phyloP scores from a whole-genome alignment of 1,140 invertebrate genomes.

The Aphidius ervi region DNA sequence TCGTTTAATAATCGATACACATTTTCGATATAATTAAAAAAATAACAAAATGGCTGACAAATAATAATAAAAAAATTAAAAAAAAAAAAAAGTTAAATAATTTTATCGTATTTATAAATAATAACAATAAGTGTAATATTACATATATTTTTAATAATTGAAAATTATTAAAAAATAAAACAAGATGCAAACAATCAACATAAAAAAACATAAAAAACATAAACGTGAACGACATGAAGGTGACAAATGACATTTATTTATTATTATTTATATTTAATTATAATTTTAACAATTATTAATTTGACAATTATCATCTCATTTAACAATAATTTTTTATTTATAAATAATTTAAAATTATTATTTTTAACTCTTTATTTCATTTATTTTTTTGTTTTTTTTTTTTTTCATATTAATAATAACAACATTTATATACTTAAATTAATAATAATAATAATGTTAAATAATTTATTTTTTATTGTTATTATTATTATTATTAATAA shows the following conservation, averaged over 20 bases:
- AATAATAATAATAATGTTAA: background rate
- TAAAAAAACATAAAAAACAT: conserved; percentile 73
- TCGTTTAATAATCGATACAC: background rate
- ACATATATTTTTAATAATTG: too few species aligned
- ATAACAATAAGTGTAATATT: too few species aligned
- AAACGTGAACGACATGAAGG: conserved; percentile 65
- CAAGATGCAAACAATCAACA: conserved; percentile 38
- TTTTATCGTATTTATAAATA: too few species aligned
- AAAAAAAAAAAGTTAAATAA: too few species aligned
- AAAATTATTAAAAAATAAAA: background rate
- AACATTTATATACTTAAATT: background rate
- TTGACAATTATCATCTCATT: background rate
- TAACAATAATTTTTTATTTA: too few species aligned
- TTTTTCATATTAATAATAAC: background rate
- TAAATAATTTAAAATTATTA: too few species aligned
- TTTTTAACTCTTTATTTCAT: background rate
- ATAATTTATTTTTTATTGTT: background rate
- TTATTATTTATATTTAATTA: background rate
- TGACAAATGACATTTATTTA: conserved; percentile 36
- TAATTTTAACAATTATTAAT: background rate
- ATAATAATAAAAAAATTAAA: background rate
- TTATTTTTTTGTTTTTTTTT: background rate
- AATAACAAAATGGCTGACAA: background rate
- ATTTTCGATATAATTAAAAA: too few species aligned
- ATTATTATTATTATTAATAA: background rate